phyloP scores from a whole-genome alignment of 2,113 vertebrate genomes.

The Gasterosteus aculeatus region DNA sequence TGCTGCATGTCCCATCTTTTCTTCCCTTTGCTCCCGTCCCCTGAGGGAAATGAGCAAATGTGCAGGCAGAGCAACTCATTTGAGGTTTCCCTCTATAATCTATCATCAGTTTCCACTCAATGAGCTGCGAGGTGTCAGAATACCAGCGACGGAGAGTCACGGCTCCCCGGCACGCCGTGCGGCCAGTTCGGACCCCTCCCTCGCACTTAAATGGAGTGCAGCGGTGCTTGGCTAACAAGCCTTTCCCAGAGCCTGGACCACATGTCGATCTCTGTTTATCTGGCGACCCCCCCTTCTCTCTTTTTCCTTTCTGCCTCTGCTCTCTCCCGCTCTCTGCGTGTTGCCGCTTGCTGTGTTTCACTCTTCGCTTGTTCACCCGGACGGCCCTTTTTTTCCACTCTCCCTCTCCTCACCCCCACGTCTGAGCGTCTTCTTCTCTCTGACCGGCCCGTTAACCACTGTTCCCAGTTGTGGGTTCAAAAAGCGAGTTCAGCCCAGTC shows the following conservation, averaged over 20 bases:
- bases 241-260: constrained; percentile 39
- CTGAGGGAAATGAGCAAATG: constrained; percentile 35
- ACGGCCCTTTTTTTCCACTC: constrained; percentile 1
- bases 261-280: constrained; percentile 24
- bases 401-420: neutral
- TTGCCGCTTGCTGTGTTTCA: neutral
- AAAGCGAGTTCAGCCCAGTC: constrained; percentile 25
- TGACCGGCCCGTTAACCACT: constrained; percentile 49
- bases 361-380: constrained; percentile 2
- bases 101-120: constrained; percentile 54
- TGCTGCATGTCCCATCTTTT: constrained; percentile 3
- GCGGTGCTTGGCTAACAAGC: constrained; percentile 47
- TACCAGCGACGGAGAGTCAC: constrained; percentile 39
- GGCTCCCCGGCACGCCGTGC: constrained; percentile 60
- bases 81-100: constrained; percentile 69
- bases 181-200: constrained; percentile 41
- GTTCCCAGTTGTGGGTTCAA: constrained; percentile 27
- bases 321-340: constrained; percentile 11
- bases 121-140: constrained; percentile 51
- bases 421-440: constrained; percentile 1
- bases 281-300: neutral
- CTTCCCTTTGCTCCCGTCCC: constrained; percentile 20
- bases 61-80: constrained; percentile 57
- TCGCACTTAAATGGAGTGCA: constrained; percentile 42
- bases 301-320: constrained; percentile 16